Conservation (phyloP, 2,888 invertebrate species). For the Spisula subtruncata region DNA sequence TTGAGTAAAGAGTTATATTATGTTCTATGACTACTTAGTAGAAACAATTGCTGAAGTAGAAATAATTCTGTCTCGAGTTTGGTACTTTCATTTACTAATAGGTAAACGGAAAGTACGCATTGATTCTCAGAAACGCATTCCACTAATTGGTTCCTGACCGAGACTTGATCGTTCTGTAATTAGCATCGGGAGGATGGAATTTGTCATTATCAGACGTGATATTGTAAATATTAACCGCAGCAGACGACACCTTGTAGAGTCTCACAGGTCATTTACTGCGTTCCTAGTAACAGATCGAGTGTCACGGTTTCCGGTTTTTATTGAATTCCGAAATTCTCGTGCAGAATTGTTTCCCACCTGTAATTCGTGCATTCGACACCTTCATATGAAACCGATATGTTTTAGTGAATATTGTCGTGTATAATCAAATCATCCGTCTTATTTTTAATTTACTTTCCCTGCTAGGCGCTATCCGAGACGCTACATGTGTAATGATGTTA, state of each 20-base stretch:
- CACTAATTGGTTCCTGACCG: constrained; percentile 27
- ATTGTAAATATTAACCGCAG: constrained; percentile 17
- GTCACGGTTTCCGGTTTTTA: constrained; percentile 33
- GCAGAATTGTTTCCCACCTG: constrained; percentile 14
- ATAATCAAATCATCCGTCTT: constrained; percentile 2
- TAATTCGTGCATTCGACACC: background rate
- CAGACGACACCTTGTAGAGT: constrained; percentile 46
- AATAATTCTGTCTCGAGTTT: too few relatives aligned
- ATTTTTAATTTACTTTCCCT: constrained; percentile 27
- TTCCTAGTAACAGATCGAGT: constrained; percentile 12
- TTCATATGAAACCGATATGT: background rate
- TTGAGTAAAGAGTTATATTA: too few relatives aligned
- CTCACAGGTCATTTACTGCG: constrained; percentile 44
- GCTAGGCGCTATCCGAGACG: background rate
- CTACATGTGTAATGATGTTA: background rate
- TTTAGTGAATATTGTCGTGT: background rate
- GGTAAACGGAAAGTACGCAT: background rate
- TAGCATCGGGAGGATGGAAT: constrained; percentile 26
- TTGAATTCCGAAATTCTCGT: constrained; percentile 25
- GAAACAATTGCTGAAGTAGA: too few relatives aligned
- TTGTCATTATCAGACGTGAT: constrained; percentile 34
- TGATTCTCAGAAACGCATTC: background rate
- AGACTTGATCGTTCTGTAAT: constrained; percentile 38
- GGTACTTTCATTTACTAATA: too few relatives aligned
- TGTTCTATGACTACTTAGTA: too few relatives aligned